phyloP scores from a whole-genome alignment of 2,113 vertebrate species.

The Muntiacus reevesi region DNA sequence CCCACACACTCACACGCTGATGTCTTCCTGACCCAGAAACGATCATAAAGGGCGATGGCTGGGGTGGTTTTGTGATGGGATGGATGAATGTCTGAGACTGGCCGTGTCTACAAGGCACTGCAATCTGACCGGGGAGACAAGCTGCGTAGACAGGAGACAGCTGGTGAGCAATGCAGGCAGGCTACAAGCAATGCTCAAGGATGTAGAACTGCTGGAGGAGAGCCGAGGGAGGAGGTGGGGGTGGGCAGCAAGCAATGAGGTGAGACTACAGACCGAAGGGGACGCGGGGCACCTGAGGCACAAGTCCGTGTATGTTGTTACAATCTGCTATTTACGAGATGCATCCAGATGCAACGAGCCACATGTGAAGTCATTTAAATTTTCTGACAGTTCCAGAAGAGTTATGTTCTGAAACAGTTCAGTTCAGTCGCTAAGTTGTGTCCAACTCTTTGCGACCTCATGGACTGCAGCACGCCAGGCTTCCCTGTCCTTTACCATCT shows the following conservation, averaged over 20 bases:
- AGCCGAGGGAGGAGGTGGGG: not conserved
- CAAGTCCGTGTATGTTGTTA: not conserved
- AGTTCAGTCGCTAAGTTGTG: not conserved
- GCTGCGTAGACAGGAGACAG: accelerated
- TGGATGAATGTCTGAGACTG: not conserved
- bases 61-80: not conserved
- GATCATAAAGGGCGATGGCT: too few relatives aligned
- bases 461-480: not conserved
- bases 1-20: not conserved
- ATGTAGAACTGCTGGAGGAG: not conserved
- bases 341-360: not conserved
- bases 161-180: accelerated
- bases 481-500: not conserved
- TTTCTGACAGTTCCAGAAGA: not conserved
- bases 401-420: not conserved
- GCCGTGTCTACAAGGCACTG: not conserved
- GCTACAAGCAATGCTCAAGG: accelerated
- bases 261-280: accelerated
- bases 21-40: not conserved
- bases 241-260: accelerated
- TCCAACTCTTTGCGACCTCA: not conserved
- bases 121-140: not conserved
- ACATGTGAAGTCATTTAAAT: not conserved
- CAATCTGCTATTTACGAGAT: not conserved
- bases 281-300: accelerated